Evolutionary conservation across 2,113 vertebrate species (phyloP).

Genomic region (Puntigrus tetrazona): DNA sequence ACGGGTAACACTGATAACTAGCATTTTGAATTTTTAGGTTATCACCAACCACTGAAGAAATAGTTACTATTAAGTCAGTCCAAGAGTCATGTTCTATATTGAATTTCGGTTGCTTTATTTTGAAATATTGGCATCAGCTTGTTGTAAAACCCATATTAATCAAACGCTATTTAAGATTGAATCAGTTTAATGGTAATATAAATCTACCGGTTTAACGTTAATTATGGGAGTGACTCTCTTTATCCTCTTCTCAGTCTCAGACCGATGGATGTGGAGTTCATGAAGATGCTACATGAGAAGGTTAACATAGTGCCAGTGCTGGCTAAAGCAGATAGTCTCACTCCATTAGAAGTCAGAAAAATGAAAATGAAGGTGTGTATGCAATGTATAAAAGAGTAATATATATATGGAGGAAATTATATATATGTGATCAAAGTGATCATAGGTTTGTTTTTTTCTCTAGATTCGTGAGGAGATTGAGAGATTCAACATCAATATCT

Average conservation of each 20-base stretch:
- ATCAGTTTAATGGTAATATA: background rate
- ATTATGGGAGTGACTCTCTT: background rate
- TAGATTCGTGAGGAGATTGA: constrained; percentile 75
- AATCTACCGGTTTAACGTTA: background rate
- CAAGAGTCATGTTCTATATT: background rate
- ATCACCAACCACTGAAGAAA: background rate
- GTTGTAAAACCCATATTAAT: background rate
- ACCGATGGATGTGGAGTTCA: constrained; percentile 76
- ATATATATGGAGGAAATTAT: too few species aligned
- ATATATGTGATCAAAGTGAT: background rate
- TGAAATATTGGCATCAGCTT: background rate
- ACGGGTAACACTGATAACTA: constrained; percentile 65
- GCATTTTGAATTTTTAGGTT: background rate
- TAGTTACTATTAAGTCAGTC: background rate
- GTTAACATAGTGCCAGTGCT: constrained; percentile 77
- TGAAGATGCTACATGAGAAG: constrained; percentile 74
- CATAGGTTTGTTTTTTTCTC: background rate
- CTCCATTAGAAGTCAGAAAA: constrained; percentile 64
- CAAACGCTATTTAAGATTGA: background rate
- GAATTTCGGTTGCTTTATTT: background rate
- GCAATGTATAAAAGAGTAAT: background rate
- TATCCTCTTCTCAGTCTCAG: constrained; percentile 63
- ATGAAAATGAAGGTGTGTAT: constrained; percentile 69
- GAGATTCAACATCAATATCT: constrained; percentile 72
- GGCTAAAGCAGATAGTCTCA: constrained; percentile 78